Percentiles rank a stretch among this genome's conserved stretches.
Evolutionary conservation across 2,113 vertebrate genomes (phyloP).

Genomic region (Cyphomyrus plagiostoma): DNA sequence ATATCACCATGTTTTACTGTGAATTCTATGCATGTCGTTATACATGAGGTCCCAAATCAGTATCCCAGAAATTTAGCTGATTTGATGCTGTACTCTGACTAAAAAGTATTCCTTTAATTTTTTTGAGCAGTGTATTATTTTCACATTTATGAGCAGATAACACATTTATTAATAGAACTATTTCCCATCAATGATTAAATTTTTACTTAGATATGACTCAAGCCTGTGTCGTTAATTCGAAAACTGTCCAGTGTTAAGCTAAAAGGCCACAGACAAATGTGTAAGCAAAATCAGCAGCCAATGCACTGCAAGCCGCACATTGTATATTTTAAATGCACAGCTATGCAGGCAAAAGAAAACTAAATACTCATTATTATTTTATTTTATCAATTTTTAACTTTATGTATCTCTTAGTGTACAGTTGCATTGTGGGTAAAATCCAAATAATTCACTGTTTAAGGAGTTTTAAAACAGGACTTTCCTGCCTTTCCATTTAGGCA

Average conservation of each 20-base stretch:
- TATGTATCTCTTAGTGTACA: not conserved
- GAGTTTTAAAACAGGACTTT: not conserved
- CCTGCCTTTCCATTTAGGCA: not conserved
- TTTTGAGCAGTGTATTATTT: no score
- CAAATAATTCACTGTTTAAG: not conserved
- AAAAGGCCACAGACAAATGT: not conserved
- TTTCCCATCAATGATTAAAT: not conserved
- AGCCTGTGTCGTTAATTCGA: not conserved
- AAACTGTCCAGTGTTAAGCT: not conserved
- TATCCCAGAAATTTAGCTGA: no score
- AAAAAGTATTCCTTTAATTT: no score
- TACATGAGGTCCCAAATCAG: no score
- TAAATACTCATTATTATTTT: not conserved
- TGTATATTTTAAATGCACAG: not conserved
- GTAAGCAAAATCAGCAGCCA: not conserved
- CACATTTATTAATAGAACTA: not conserved
- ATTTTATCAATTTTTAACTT: not conserved
- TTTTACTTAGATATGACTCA: not conserved
- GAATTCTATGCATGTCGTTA: no score
- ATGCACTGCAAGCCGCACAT: not conserved
- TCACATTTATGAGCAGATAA: not conserved
- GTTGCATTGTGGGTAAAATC: not conserved
- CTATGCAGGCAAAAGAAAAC: not conserved
- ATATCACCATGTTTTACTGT: no score
- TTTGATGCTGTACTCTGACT: no score